Percentiles rank a stretch among this genome's conserved stretches.
Evolutionary conservation across 2,797 vertebrate genomes (phyloP).

Genomic region (Enteromius thamalakanensis): DNA sequence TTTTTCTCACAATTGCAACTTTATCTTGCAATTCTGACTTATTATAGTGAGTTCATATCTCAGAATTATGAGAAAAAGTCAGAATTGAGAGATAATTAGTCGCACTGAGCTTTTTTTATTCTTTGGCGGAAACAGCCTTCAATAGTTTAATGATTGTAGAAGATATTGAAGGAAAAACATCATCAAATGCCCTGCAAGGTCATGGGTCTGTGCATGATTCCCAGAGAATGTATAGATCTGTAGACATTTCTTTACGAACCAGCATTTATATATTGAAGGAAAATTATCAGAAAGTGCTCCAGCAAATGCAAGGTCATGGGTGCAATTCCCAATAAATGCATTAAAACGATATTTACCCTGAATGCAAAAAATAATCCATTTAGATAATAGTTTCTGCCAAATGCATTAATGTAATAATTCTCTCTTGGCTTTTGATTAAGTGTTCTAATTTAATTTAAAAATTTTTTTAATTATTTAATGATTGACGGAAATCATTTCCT

Average conservation of each 20-base stretch:
- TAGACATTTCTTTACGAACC: neutral
- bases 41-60: too few relatives aligned
- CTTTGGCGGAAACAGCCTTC: too few relatives aligned
- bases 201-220: neutral
- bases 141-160: neutral
- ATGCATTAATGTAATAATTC: neutral
- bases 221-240: neutral
- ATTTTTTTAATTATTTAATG: too few relatives aligned
- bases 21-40: too few relatives aligned
- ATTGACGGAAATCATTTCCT: neutral
- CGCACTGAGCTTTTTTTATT: too few relatives aligned
- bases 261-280: neutral
- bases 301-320: neutral
- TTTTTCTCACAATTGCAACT: too few relatives aligned
- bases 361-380: neutral
- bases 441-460: too few relatives aligned
- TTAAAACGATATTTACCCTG: too few relatives aligned
- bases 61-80: too few relatives aligned
- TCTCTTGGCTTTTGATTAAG: too few relatives aligned
- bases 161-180: neutral
- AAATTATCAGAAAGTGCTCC: neutral
- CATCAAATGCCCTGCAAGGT: too few relatives aligned
- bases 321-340: neutral
- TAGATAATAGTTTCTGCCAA: neutral
- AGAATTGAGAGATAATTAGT: too few relatives aligned